These are phyloP conservation scores for Scleropages formosus DNA, from an alignment of 2,797 vertebrate species.

Conservation along the genomic window DNA sequence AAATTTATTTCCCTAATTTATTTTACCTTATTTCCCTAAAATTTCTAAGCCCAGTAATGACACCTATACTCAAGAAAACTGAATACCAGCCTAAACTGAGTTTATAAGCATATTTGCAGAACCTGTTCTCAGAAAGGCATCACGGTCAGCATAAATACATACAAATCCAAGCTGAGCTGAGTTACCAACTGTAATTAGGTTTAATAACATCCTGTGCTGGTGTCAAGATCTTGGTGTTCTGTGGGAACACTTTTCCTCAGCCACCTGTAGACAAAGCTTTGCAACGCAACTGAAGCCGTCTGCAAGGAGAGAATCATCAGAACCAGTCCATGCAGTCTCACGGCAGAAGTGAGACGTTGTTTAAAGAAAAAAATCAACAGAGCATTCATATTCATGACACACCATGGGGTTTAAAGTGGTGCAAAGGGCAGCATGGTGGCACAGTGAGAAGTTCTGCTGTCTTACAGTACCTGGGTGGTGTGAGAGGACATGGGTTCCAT, in stretches of 20 bases:
- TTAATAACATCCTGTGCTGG: not conserved
- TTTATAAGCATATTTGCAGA: not conserved
- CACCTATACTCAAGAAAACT: not conserved
- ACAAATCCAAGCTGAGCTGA: not conserved
- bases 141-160: not conserved
- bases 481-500: too few species aligned
- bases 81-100: not conserved
- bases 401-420: not conserved
- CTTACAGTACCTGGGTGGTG: too few species aligned
- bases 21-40: too few species aligned
- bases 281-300: not conserved
- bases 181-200: constrained; percentile 1
- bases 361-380: not conserved
- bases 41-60: constrained; percentile 3
- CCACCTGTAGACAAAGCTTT: not conserved
- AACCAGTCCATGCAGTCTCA: too few species aligned
- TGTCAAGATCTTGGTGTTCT: not conserved
- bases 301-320: too few species aligned
- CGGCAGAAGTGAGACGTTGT: not conserved
- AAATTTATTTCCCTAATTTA: too few species aligned
- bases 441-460: too few species aligned
- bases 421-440: too few species aligned
- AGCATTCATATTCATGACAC: not conserved
- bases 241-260: not conserved
- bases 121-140: not conserved